Conservation (phyloP, 2,888 invertebrate species). For the Phaonia tiefii region DNA sequence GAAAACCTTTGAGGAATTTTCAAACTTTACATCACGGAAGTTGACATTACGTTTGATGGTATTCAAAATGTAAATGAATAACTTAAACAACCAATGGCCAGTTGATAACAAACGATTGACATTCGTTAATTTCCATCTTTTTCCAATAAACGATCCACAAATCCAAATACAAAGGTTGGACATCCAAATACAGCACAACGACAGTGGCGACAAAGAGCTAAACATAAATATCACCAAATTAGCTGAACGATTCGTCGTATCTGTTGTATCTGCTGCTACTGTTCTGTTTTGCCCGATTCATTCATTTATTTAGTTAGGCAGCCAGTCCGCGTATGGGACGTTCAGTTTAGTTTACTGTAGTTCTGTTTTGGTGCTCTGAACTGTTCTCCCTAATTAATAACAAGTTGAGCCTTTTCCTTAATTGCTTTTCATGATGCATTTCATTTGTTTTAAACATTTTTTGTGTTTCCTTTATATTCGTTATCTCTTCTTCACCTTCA, state of each 20-base stretch:
- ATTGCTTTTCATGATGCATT: constrained; percentile 65
- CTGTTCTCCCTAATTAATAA: constrained; percentile 70
- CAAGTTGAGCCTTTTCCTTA: constrained; percentile 57
- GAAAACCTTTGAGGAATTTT: not conserved
- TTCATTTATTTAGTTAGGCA: constrained; percentile 12
- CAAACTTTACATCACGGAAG: constrained; percentile 2
- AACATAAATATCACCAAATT: constrained; percentile 63
- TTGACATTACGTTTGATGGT: not conserved
- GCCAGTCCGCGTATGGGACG: too few species aligned
- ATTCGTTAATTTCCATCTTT: constrained; percentile 22
- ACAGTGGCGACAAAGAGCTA: constrained; percentile 39
- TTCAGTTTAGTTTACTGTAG: not conserved
- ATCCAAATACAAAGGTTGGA: not conserved
- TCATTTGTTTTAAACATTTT: constrained; percentile 57
- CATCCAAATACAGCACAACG: not conserved
- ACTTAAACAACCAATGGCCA: constrained; percentile 24
- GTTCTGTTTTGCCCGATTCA: not conserved
- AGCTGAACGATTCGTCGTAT: constrained; percentile 35
- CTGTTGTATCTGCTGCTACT: constrained; percentile 26
- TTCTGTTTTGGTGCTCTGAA: constrained; percentile 35
- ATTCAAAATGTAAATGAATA: not conserved
- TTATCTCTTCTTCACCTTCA: not conserved
- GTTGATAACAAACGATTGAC: not conserved
- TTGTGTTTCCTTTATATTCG: constrained; percentile 37
- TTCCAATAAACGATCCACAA: constrained; percentile 24